Evolutionary conservation across 2,888 invertebrate species (phyloP), one percentile per base, ranked within the genome.

Genomic region (Brassicogethes aeneus): DNA sequence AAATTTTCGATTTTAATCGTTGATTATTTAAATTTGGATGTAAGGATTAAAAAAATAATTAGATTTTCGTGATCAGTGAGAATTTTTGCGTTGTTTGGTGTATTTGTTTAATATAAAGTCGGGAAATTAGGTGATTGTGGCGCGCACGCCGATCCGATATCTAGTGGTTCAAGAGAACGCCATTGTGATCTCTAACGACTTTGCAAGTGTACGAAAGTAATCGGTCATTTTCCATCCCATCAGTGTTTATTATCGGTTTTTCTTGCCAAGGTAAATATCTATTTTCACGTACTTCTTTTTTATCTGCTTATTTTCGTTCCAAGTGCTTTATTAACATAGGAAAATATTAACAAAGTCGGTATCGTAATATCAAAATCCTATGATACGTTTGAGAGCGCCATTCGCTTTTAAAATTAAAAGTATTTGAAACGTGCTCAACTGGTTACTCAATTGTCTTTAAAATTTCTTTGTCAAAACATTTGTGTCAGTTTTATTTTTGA

Each of bases 111-210:
- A 23, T 30, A 43, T 51, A 50, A 53, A 49, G 15, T 30, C 13
- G 23, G 17, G 33, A 23, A 23, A 23, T 5, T 23, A n/a, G n/a
- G 23, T 23, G 23, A 23, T 7, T 7, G 23, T 23, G 23, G 23
- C 45, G 42, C 56, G 54, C 47, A 46, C 54, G 53, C 57, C 59
- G 59, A 55, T 12, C 65, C 71, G 70, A 65, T 66, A 68, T 42
- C 44, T 45, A 48, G 43, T n/a, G n/a, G 47, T 43, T 40, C 48
- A 68, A 72, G 77, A 75, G 78, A 80, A 83, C 83, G 83, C 83
- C 83, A 84, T 85, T 84, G 82, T 83, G 82, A 79, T 74, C 83
- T 80, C 76, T 82, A 84, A 80, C 80, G 82, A 81, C 82, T 80
- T 75, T 71, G 66, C 60, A 61, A 66, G 68, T 70, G 71, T 71